These are phyloP conservation scores for Lucilia cuprina DNA, from an alignment of 1,140 invertebrate genomes.

Conservation along the genomic window DNA sequence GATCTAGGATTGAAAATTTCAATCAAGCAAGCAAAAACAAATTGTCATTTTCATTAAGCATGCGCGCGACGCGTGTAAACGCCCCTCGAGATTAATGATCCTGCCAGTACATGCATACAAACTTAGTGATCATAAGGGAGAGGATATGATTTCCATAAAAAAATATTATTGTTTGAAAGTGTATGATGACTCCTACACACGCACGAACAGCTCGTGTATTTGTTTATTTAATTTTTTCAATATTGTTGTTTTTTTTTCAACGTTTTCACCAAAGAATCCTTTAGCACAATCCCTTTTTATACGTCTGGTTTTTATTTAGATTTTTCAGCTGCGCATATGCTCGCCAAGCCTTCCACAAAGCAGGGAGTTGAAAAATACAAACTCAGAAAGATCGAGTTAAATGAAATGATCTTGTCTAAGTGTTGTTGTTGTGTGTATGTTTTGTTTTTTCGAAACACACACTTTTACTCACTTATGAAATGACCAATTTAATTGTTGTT, in stretches of 20 bases:
- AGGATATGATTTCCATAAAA: neutral
- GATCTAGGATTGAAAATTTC: neutral
- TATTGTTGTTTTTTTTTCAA: neutral
- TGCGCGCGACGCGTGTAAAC: slow-evolving; percentile 18
- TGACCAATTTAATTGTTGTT: neutral
- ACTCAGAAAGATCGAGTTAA: neutral
- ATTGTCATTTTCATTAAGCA: neutral
- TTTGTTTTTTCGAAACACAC: neutral
- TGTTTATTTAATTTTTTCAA: neutral
- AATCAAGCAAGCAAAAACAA: neutral
- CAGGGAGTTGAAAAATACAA: neutral
- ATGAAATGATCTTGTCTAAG: neutral
- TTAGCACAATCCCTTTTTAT: neutral
- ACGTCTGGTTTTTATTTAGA: neutral
- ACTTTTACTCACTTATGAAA: neutral
- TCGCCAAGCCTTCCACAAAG: neutral
- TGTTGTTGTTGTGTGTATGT: neutral
- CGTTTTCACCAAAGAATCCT: neutral
- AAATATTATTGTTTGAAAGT: neutral
- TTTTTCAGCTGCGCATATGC: slow-evolving; percentile 8
- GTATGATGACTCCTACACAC: neutral
- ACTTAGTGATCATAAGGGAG: neutral
- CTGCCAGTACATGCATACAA: neutral
- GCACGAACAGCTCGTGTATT: neutral
- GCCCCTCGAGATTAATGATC: slow-evolving; percentile 23